phyloP scores from a whole-genome alignment of 2,113 vertebrate species.

The Salminus brasiliensis region DNA sequence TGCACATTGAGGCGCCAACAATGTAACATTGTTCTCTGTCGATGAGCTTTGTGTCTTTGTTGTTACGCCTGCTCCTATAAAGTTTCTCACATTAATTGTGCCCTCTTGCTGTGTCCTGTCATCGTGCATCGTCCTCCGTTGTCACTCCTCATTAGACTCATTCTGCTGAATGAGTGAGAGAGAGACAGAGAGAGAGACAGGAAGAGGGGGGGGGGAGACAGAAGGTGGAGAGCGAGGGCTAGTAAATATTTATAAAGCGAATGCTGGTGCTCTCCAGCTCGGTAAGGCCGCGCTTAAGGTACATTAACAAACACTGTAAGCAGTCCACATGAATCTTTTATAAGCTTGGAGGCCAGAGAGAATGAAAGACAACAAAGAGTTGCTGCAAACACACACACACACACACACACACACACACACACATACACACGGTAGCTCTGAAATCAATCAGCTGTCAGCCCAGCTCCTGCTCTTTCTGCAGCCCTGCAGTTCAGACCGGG shows the following conservation, averaged over 20 bases:
- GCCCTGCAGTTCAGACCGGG: slow-evolving; percentile 48
- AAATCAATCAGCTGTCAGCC: slow-evolving; percentile 65
- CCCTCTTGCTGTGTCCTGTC: neutral
- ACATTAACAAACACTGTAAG: slow-evolving; percentile 67
- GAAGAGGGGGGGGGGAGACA: no score
- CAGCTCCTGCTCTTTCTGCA: slow-evolving; percentile 45
- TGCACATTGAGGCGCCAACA: neutral
- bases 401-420: slow-evolving; percentile 3
- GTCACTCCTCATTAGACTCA: slow-evolving; percentile 21
- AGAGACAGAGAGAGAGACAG: neutral
- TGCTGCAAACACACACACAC: slow-evolving; percentile 41
- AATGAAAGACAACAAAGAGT: slow-evolving; percentile 68
- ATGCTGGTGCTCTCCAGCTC: slow-evolving; percentile 45
- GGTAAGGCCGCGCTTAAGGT: slow-evolving; percentile 56
- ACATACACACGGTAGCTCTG: slow-evolving; percentile 37
- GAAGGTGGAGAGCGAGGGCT: slow-evolving; percentile 35
- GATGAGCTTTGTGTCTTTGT: neutral
- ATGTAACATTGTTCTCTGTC: neutral
- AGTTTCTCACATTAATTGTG: slow-evolving; percentile 7
- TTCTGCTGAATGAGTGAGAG: slow-evolving; percentile 12
- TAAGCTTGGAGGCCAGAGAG: slow-evolving; percentile 64
- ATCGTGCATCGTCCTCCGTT: slow-evolving; percentile 3
- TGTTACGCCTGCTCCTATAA: neutral
- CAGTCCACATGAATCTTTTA: slow-evolving; percentile 73
- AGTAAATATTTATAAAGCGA: slow-evolving; percentile 65